These are phyloP conservation scores for Sciurus vulgaris DNA, from an alignment of 2,797 vertebrate species.

Conservation along the genomic window DNA sequence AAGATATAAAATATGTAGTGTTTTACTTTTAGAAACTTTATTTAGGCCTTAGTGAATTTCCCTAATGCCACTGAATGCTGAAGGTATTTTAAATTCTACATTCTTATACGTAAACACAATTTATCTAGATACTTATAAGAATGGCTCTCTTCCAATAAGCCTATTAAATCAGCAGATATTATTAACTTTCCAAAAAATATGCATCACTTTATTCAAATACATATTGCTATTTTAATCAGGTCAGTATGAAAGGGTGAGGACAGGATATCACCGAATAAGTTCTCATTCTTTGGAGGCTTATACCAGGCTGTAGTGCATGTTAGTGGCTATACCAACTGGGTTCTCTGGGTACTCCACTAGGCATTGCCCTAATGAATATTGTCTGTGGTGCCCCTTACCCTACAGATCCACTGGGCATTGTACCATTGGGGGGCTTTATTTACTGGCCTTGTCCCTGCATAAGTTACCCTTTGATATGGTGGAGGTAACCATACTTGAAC, in stretches of 20 bases:
- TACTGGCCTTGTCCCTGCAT: not conserved
- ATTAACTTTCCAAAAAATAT: not conserved
- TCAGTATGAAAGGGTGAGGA: not conserved
- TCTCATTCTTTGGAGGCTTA: not conserved
- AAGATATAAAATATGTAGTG: not conserved
- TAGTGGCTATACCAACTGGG: not conserved
- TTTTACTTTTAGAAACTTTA: constrained; percentile 20
- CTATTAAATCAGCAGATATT: not conserved
- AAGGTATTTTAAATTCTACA: not conserved
- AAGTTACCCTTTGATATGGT: not conserved
- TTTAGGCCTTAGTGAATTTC: not conserved
- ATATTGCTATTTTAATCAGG: not conserved
- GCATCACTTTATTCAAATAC: not conserved
- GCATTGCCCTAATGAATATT: not conserved
- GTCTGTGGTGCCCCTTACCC: not conserved
- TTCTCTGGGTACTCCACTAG: not conserved
- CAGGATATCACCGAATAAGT: not conserved
- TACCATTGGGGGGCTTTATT: not conserved
- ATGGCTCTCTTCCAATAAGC: not conserved
- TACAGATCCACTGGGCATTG: not conserved
- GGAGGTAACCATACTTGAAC: too few relatives aligned
- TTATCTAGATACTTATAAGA: not conserved
- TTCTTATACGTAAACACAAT: not conserved
- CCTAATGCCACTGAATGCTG: not conserved
- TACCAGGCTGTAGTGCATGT: too few relatives aligned